Conservation (phyloP, 1,140 invertebrate genomes). For the Matsumurasca onukii region DNA sequence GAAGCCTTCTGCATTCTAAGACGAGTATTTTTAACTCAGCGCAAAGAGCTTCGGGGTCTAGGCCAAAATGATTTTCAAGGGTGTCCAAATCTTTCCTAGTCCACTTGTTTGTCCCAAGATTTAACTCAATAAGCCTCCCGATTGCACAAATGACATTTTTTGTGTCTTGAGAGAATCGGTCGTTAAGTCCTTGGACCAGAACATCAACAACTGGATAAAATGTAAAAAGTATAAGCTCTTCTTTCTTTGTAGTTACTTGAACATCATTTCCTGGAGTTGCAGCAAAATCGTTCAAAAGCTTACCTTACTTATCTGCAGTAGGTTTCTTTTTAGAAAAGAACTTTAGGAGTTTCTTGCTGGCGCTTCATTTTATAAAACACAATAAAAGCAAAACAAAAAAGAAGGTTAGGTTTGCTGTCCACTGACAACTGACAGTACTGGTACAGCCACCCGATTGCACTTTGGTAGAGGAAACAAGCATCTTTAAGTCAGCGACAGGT, state of each 20-base stretch:
- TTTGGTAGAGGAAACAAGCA: too few relatives aligned
- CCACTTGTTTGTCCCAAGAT: background rate
- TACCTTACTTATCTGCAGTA: too few relatives aligned
- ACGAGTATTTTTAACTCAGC: background rate
- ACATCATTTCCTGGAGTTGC: background rate
- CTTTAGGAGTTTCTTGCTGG: too few relatives aligned
- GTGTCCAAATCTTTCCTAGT: background rate
- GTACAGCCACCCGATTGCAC: too few relatives aligned
- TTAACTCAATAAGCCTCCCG: conserved; percentile 16
- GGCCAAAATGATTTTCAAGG: background rate
- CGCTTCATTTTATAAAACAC: too few relatives aligned
- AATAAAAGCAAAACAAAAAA: too few relatives aligned
- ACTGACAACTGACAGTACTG: too few relatives aligned
- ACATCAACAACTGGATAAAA: conserved; percentile 32
- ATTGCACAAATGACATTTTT: conserved; percentile 27
- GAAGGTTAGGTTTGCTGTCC: too few relatives aligned
- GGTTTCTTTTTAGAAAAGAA: too few relatives aligned
- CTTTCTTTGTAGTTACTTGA: conserved; percentile 11
- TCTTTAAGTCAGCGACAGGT: too few relatives aligned
- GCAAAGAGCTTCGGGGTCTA: background rate
- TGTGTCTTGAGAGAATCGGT: conserved; percentile 26
- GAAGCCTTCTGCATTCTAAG: background rate
- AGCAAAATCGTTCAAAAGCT: conserved; percentile 18
- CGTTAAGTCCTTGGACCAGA: conserved; percentile 7
- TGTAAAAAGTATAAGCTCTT: conserved; percentile 31